These are phyloP conservation scores for Condylostylus longicornis DNA, from an alignment of 1,140 invertebrate species.

Conservation along the genomic window DNA sequence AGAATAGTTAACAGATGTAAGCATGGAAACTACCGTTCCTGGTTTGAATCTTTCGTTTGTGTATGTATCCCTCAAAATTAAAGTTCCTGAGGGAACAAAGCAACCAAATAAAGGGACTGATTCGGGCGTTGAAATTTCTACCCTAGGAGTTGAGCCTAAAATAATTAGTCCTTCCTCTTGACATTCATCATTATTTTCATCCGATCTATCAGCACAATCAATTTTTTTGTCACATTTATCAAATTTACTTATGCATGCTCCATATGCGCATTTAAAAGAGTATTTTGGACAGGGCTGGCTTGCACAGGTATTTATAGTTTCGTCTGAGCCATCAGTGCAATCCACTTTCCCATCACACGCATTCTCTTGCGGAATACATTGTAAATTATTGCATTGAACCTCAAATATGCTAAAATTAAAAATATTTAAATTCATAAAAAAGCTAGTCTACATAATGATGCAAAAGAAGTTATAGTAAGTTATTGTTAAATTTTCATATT, in stretches of 20 bases:
- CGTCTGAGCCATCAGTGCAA: constrained; percentile 45
- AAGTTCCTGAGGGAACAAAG: constrained; percentile 7
- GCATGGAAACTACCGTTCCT: too few species aligned
- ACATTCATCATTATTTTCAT: constrained; percentile 41
- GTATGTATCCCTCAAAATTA: too few species aligned
- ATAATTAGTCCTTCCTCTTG: not conserved
- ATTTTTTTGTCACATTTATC: constrained; percentile 38
- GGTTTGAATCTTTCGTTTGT: too few species aligned
- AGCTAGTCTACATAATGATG: too few species aligned
- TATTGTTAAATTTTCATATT: too few species aligned
- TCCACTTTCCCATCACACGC: constrained; percentile 38
- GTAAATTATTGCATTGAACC: constrained; percentile 27
- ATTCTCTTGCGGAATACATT: constrained; percentile 23
- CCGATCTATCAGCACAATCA: constrained; percentile 53
- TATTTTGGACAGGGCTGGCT: constrained; percentile 31
- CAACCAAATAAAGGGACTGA: constrained; percentile 2
- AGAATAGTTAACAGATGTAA: too few species aligned
- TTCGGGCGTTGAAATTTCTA: constrained; percentile 13
- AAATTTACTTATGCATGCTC: constrained; percentile 41
- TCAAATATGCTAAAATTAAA: constrained; percentile 1
- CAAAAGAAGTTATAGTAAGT: too few species aligned
- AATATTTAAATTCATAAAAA: too few species aligned
- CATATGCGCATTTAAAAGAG: constrained; percentile 42
- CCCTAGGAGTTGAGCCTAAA: constrained; percentile 12
- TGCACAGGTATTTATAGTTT: constrained; percentile 29